These are phyloP conservation scores for Chelonus formosanus DNA, from an alignment of 2,888 invertebrate genomes.

Conservation along the genomic window DNA sequence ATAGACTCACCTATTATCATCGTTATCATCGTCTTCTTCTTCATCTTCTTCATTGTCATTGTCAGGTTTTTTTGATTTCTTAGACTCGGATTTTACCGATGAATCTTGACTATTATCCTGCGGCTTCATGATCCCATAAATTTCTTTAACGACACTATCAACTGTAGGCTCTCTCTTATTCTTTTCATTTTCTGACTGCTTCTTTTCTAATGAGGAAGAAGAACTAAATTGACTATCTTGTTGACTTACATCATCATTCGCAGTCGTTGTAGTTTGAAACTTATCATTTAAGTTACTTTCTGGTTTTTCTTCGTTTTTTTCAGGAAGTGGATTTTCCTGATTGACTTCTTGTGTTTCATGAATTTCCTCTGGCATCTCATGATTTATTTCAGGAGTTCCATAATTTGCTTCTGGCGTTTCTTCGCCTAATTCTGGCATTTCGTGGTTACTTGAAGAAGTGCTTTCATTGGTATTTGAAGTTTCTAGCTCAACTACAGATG, in stretches of 20 bases:
- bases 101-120: conserved; percentile 34
- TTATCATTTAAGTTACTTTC: conserved; percentile 5
- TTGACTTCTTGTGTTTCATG: conserved; percentile 49
- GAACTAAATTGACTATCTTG: conserved; percentile 13
- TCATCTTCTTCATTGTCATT: conserved; percentile 24
- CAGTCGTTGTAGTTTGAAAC: conserved; percentile 39
- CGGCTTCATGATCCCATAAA: conserved; percentile 49
- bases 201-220: conserved; percentile 29
- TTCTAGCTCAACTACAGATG: conserved; percentile 13
- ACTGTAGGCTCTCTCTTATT: conserved; percentile 42
- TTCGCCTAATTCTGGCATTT: conserved; percentile 33
- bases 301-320: conserved; percentile 21
- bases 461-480: conserved; percentile 7
- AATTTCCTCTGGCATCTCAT: conserved; percentile 50
- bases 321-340: conserved; percentile 36
- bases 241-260: conserved; percentile 46
- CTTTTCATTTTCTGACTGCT: background rate
- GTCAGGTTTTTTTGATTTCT: too few relatives aligned
- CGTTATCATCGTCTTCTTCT: background rate
- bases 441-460: conserved; percentile 25
- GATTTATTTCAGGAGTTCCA: conserved; percentile 51
- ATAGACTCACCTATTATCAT: background rate
- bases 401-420: conserved; percentile 42
- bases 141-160: conserved; percentile 49
- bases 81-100: conserved; percentile 51